Base-by-base conservation (phyloP, 2,888 invertebrate species). In the Drosophila colorata region DNA sequence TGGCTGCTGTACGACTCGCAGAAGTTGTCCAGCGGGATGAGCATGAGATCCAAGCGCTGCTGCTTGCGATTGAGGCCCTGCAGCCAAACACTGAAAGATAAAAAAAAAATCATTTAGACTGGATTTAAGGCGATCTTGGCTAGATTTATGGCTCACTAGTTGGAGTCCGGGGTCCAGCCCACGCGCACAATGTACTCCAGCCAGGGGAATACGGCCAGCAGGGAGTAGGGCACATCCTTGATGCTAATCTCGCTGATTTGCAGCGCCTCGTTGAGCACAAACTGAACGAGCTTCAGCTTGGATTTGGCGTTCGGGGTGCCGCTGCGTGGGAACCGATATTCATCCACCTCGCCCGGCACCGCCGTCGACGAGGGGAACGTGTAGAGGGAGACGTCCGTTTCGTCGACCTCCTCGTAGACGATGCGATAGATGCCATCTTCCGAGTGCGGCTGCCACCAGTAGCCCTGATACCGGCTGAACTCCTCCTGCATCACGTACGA, bases 401-500 rank as follows among this genome's bases (percentile, higher is more conserved):
- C 97, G 79, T 97, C 97, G 0, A 97, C 96, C 90, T 97, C 97
- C 90, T 97, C 97, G 79, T 96, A 97, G 8, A 96, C 94, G 93
- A 97, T 96, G 90, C 97, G 94, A 93, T 95, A 97, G 37, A 95
- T 93, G 68, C 95, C 95, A 90, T 96, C 96, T 71, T 94, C 93
- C 47, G 94, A 94, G 75, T 94, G 93, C 0, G 98, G 97, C 89
- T 98, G 97, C 99, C 99, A 99, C 99, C 99, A 99, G 92, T 97
- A 98, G 0, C 99, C 99, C 63, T 97, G 97, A 92, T 98, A 99
- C 35, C 98, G 93, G 75, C 97, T 97, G 92, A 99, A 99, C 93
- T 99, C 99, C 92, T 99, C 99, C 92, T 99, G 99, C 91, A 98
- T 98, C 0, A 99, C 98, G 92, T 99, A 99, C 1, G 98, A 98